phyloP scores from a whole-genome alignment of 2,888 invertebrate genomes.

The Melipona bicolor region DNA sequence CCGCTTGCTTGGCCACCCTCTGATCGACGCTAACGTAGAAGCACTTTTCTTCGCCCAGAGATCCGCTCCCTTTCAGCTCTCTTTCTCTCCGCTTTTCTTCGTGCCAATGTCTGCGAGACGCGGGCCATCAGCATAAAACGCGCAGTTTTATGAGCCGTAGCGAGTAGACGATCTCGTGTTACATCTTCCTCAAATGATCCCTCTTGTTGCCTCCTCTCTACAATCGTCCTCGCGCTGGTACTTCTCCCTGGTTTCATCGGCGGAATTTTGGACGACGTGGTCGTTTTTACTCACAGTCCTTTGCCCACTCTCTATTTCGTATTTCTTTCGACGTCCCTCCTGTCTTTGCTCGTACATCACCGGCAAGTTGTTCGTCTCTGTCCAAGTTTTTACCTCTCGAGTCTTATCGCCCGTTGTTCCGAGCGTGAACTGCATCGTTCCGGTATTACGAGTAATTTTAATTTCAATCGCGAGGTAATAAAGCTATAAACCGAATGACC shows the following conservation, averaged over 20 bases:
- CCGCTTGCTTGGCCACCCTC: conserved; percentile 15
- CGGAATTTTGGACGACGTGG: conserved; percentile 51
- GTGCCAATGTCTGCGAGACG: conserved; percentile 77
- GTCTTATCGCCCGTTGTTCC: background rate
- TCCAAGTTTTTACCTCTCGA: background rate
- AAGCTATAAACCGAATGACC: background rate
- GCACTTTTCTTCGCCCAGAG: conserved; percentile 9
- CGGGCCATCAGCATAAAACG: conserved; percentile 82
- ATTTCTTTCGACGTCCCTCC: conserved; percentile 25
- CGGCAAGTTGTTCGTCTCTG: background rate
- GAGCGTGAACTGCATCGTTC: background rate
- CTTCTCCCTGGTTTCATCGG: conserved; percentile 38
- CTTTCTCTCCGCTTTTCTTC: conserved; percentile 51
- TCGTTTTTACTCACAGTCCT: conserved; percentile 20
- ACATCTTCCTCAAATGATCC: conserved; percentile 79
- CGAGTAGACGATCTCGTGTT: conserved; percentile 79
- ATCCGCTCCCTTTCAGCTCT: conserved; percentile 1
- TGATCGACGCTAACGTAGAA: conserved; percentile 10
- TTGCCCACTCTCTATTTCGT: background rate
- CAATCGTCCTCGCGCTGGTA: conserved; percentile 42
- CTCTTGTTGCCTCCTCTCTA: conserved; percentile 37
- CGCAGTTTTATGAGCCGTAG: conserved; percentile 82
- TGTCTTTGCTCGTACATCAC: background rate
- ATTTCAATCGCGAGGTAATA: background rate
- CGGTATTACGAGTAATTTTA: background rate